A percentile compares a stretch with the other conserved stretches of the same genome.
These are phyloP conservation scores for Mus musculus DNA, from an alignment of 2,113 vertebrate genomes.

Conservation along the genomic window DNA sequence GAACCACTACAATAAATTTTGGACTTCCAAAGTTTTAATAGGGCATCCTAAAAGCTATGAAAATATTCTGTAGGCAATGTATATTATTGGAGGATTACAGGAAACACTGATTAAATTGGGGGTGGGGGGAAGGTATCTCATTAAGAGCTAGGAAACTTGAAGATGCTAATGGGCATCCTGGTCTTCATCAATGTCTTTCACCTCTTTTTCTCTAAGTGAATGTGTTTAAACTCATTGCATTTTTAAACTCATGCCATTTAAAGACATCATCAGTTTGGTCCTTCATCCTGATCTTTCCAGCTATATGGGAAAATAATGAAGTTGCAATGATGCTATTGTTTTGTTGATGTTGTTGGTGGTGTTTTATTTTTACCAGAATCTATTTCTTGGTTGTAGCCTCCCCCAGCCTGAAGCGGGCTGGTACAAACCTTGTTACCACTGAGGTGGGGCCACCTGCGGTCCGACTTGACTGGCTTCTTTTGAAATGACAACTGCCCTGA, in stretches of 20 bases:
- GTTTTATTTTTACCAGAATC: not conserved
- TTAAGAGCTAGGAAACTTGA: not conserved
- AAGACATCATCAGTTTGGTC: not conserved
- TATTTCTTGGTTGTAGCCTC: not conserved
- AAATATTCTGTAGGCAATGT: not conserved
- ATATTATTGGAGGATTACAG: not conserved
- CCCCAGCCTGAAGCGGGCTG: no score
- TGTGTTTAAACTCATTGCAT: not conserved
- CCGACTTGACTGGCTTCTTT: no score
- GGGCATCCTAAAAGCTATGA: not conserved
- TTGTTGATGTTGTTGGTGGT: not conserved
- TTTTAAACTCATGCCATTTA: constrained; percentile 25
- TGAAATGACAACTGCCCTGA: no score
- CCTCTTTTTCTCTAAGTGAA: not conserved
- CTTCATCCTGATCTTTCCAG: not conserved
- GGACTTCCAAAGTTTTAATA: not conserved
- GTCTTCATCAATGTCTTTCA: not conserved
- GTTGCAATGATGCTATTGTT: not conserved
- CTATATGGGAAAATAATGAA: not conserved
- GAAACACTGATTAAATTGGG: not conserved
- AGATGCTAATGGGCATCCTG: not conserved
- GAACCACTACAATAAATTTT: not conserved
- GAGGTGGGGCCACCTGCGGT: no score
- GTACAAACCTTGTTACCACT: no score
- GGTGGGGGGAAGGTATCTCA: not conserved